These are phyloP conservation scores for Molossus molossus DNA, from an alignment of 2,797 vertebrate genomes.

Conservation along the genomic window DNA sequence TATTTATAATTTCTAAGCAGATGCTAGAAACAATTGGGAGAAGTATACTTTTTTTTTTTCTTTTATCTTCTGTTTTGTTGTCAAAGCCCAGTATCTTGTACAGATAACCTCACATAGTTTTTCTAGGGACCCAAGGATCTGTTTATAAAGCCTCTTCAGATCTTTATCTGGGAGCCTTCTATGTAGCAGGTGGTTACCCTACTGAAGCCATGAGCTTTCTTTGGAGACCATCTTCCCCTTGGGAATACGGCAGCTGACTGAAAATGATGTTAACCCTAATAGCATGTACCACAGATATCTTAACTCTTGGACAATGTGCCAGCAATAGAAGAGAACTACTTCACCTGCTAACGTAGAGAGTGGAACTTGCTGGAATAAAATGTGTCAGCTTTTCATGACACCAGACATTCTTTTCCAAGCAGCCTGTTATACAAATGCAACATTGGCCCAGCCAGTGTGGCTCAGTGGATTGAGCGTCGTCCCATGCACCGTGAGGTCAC, in stretches of 20 bases:
- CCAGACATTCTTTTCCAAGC: neutral
- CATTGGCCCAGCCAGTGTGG: too few relatives aligned
- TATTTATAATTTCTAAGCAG: constrained; percentile 37
- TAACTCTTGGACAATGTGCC: neutral
- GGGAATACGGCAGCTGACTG: constrained; percentile 11
- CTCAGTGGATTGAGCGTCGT: too few relatives aligned
- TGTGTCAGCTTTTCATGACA: neutral
- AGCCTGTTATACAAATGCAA: neutral
- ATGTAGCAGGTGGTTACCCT: neutral
- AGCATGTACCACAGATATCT: neutral
- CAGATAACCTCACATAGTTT: neutral
- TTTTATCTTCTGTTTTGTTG: neutral
- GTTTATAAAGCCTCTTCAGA: neutral
- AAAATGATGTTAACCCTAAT: constrained; percentile 9
- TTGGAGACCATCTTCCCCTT: neutral
- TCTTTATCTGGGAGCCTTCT: neutral
- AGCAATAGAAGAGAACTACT: neutral
- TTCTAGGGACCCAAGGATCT: constrained; percentile 2
- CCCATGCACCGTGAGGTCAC: too few relatives aligned
- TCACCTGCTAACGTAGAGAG: neutral
- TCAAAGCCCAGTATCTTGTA: neutral
- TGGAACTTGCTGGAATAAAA: constrained; percentile 36
- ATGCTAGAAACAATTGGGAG: neutral
- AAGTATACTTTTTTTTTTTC: neutral
- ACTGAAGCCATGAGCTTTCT: neutral